A percentile compares a stretch with the other conserved stretches of the same genome.
These are phyloP conservation scores for Leptothorax acervorum DNA, from an alignment of 2,888 invertebrate genomes.

Conservation along the genomic window DNA sequence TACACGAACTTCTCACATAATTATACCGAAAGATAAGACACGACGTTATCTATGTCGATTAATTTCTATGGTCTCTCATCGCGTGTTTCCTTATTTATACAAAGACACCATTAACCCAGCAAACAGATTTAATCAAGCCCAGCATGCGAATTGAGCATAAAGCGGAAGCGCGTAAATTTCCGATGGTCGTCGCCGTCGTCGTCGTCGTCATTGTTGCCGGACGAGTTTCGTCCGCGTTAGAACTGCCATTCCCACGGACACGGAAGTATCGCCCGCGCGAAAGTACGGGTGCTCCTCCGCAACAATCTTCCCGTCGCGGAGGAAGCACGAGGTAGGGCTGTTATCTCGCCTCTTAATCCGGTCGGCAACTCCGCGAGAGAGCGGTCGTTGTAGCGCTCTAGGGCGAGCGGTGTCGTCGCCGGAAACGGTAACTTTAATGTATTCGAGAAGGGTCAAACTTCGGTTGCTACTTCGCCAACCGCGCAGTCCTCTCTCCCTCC, in stretches of 20 bases:
- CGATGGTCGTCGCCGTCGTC: not conserved
- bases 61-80: conserved; percentile 9
- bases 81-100: conserved; percentile 31
- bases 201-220: conserved; percentile 7
- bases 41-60: conserved; percentile 32
- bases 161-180: conserved; percentile 32
- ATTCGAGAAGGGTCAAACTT: conserved; percentile 76
- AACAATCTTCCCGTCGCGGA: conserved; percentile 35
- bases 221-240: conserved; percentile 56
- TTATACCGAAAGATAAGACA: not conserved
- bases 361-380: conserved; percentile 47
- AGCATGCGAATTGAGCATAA: conserved; percentile 26
- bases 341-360: conserved; percentile 53
- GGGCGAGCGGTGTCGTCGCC: conserved; percentile 57
- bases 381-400: conserved; percentile 54
- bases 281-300: conserved; percentile 22
- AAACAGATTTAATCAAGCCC: conserved; percentile 42
- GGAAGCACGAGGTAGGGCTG: conserved; percentile 3
- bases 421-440: conserved; percentile 70
- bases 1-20: conserved; percentile 6
- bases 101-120: not conserved
- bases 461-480: conserved; percentile 70
- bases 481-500: conserved; percentile 44
- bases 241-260: conserved; percentile 51
- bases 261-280: conserved; percentile 34